phyloP scores from a whole-genome alignment of 2,113 vertebrate species.

The Zosterops japonicus region DNA sequence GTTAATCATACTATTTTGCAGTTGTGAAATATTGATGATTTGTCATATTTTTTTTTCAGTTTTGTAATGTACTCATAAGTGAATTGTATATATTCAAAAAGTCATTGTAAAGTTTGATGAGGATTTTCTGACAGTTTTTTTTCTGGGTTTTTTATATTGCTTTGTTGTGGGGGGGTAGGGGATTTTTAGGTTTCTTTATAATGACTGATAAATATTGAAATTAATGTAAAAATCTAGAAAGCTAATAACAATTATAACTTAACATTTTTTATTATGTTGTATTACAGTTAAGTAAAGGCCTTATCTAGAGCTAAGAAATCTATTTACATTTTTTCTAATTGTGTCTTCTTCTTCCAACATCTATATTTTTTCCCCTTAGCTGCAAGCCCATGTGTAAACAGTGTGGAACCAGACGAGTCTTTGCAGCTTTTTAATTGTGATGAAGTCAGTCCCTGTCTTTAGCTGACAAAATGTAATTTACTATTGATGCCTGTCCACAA shows the following conservation, averaged over 20 bases:
- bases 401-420: background rate
- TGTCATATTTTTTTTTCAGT: background rate
- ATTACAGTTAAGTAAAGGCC: background rate
- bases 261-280: background rate
- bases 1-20: background rate
- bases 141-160: background rate
- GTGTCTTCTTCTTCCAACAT: background rate
- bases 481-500: fast-evolving
- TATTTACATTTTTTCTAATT: background rate
- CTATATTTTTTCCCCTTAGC: background rate
- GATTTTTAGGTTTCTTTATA: background rate
- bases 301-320: background rate
- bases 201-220: background rate
- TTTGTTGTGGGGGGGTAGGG: background rate
- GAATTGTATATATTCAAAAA: background rate
- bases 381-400: background rate
- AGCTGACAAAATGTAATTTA: fast-evolving
- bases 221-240: background rate
- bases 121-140: background rate
- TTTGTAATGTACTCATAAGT: background rate
- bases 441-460: background rate
- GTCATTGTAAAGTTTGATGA: background rate
- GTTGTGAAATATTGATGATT: background rate
- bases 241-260: background rate
- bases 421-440: background rate